Evolutionary conservation across 2,797 vertebrate genomes (phyloP).

Genomic region (Tenualosa thibaudeaui): DNA sequence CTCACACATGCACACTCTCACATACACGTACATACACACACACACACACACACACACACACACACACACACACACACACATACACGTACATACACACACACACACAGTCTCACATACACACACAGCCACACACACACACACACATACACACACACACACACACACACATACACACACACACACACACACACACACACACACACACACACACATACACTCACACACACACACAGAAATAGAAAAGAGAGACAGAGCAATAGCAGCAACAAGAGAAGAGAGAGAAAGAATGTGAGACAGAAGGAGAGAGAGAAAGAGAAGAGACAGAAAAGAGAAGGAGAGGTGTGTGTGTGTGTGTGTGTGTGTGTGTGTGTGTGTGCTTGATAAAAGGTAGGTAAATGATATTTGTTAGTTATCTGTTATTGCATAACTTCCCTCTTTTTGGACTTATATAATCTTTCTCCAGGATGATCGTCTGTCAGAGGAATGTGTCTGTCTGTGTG

Average conservation of each 20-base stretch:
- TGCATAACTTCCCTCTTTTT: background rate
- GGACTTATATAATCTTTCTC: background rate
- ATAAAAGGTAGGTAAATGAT: background rate
- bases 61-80: background rate
- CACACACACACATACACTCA: background rate
- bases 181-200: background rate
- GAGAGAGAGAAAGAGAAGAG: background rate
- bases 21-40: background rate
- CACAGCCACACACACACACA: background rate
- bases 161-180: background rate
- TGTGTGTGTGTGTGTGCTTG: background rate
- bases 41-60: background rate
- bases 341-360: background rate
- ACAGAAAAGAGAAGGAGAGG: background rate
- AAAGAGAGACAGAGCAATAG: background rate
- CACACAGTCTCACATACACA: too few relatives aligned
- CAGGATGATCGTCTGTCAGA: background rate
- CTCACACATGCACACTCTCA: background rate
- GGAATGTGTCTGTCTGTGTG: background rate
- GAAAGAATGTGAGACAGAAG: background rate
- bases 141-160: background rate
- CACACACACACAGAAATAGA: background rate
- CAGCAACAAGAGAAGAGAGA: background rate
- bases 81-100: background rate
- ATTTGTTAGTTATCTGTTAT: slow-evolving; percentile 7